Base-by-base conservation (phyloP, 53 echinoderm and acorn worm species). In the Antedon mediterranea region DNA sequence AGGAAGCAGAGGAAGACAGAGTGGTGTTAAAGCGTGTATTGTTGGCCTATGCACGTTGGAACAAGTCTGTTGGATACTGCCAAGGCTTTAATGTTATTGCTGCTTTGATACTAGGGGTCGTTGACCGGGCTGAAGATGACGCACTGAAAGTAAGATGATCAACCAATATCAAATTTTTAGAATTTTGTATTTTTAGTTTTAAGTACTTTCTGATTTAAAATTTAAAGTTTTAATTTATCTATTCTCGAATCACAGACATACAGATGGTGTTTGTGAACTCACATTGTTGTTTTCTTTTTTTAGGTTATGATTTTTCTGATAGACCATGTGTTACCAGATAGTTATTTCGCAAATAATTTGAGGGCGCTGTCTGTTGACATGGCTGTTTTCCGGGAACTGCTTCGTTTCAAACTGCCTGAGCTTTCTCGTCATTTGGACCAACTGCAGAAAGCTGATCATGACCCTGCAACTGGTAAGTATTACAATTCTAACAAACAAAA, bases 291-390 rank as follows among this genome's bases (percentile, higher is more conserved):
- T 76, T 77, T 30, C 0, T 26, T 71, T 29, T 32, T 72, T 29
- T 43, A 98, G 98, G 92, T 98, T 44, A 98, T 98, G 98, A 93
- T 98, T 75, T 98, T 92, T 74, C 84, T 98, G 72, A 98, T 97
- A 79, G 98, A 98, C 72, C 98, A 98, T 81, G 98, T 98, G 28
- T 89, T 97, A 20, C 92, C 92, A n/a, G 98, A 98, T 79, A 93
- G 92, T 80, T 94, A 94, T 82, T 94, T 94, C 31, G 89, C 95
- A 74, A 94, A 94, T 71, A 94, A 94, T 80, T 83, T 94, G 78
- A 74, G 95, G 79, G 98, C 97, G 43, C 90, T 98, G 1, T 98
- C 98, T 20, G 98, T 98, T 0, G 98, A 98, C 84, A 98, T 93
- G 92, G 98, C 92, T 26, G 92, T 98, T 30, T 98, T 98, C 85